Percentiles rank a stretch among this genome's conserved stretches.
Evolutionary conservation across 1,140 invertebrate species (phyloP).

Genomic region (Prorops nasuta): DNA sequence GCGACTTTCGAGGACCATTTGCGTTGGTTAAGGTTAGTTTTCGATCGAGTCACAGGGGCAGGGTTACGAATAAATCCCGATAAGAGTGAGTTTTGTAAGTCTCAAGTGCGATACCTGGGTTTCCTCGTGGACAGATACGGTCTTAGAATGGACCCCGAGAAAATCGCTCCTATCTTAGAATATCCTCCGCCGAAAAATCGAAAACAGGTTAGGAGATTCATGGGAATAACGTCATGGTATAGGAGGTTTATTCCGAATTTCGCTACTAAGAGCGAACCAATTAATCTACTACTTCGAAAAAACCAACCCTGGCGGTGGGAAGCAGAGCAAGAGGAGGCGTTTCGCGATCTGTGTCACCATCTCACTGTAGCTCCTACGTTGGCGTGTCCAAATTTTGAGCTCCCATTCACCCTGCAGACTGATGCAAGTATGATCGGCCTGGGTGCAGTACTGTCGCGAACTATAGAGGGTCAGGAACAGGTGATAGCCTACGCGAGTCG

Average conservation of each 20-base stretch:
- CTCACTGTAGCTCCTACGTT: neutral
- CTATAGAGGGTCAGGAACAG: neutral
- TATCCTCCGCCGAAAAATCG: slow-evolving; percentile 22
- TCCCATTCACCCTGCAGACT: neutral
- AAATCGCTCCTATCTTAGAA: neutral
- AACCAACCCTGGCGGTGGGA: neutral
- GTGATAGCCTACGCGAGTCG: neutral
- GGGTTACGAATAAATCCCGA: slow-evolving; percentile 2
- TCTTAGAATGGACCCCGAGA: slow-evolving; percentile 4
- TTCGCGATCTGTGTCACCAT: neutral
- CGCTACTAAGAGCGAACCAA: slow-evolving; percentile 29
- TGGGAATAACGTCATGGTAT: slow-evolving; percentile 40
- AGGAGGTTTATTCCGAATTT: slow-evolving; percentile 41
- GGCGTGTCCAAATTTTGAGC: neutral
- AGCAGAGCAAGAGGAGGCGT: neutral
- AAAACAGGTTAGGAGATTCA: slow-evolving; percentile 17
- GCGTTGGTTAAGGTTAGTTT: neutral
- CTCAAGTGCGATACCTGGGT: slow-evolving; percentile 4
- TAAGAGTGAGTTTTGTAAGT: slow-evolving; percentile 7
- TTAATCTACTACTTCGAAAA: slow-evolving; percentile 6
- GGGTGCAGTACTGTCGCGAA: neutral
- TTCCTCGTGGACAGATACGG: slow-evolving; percentile 7
- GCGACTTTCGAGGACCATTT: slow-evolving; percentile 29
- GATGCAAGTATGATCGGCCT: neutral
- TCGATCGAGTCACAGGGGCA: neutral